A percentile compares a stretch with the other conserved stretches of the same genome.
Conservation (phyloP, 2,888 invertebrate genomes). For the Conomelus anceps region DNA sequence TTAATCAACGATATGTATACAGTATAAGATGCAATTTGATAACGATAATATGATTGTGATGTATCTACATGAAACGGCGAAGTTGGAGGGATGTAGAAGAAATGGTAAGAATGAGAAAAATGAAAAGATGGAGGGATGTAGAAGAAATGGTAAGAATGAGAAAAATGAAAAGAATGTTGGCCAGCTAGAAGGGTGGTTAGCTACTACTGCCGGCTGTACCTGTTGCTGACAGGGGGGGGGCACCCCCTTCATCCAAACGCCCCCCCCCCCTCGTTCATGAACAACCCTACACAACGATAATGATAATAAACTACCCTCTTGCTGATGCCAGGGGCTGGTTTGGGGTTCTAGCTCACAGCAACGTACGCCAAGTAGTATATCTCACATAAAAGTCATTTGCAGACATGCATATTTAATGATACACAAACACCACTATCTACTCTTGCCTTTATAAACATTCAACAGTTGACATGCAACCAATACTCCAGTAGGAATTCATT, state of each 20-base stretch:
- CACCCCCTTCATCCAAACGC: too few relatives aligned
- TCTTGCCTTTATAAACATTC: not conserved
- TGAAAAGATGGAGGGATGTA: too few relatives aligned
- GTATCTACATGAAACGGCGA: too few relatives aligned
- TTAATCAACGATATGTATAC: too few relatives aligned
- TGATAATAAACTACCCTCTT: not conserved
- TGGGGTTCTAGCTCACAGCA: not conserved
- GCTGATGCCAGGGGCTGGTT: not conserved
- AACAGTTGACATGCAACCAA: constrained; percentile 9
- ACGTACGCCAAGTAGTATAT: too few relatives aligned
- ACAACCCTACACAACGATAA: not conserved
- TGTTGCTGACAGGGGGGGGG: too few relatives aligned
- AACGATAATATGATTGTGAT: too few relatives aligned
- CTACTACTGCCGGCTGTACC: not conserved
- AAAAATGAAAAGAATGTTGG: not conserved
- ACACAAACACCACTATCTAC: not conserved
- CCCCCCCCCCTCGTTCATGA: not conserved
- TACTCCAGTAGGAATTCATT: too few relatives aligned
- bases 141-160: not conserved
- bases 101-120: too few relatives aligned
- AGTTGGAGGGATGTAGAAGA: too few relatives aligned
- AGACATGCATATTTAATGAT: not conserved
- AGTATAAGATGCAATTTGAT: too few relatives aligned
- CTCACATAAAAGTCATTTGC: not conserved
- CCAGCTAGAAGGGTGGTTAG: not conserved